These are phyloP conservation scores for Chaunax sp. DNA, from an alignment of 2,797 vertebrate genomes.

Conservation along the genomic window DNA sequence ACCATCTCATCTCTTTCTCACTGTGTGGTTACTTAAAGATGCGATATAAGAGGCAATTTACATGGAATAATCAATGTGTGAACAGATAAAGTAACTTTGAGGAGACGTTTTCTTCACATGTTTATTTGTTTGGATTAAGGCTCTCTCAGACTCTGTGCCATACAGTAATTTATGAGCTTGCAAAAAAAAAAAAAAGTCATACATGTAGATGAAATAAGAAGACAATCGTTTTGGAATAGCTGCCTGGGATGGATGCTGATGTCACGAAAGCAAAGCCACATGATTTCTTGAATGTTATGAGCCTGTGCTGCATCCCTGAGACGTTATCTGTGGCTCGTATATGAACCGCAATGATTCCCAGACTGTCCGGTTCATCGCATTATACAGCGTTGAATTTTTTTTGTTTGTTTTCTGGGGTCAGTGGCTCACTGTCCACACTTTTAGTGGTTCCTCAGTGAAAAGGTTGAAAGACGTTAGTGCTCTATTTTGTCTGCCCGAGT, in stretches of 20 bases:
- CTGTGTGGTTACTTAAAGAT: background rate
- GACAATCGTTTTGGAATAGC: background rate
- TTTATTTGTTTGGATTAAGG: too few relatives aligned
- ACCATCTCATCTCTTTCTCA: slow-evolving; percentile 1
- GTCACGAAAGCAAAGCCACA: slow-evolving; percentile 28
- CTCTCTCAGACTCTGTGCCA: too few relatives aligned
- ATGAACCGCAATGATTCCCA: slow-evolving; percentile 40
- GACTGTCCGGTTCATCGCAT: slow-evolving; percentile 20
- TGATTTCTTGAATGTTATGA: slow-evolving; percentile 41
- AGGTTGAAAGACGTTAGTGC: slow-evolving; percentile 56
- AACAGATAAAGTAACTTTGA: too few relatives aligned
- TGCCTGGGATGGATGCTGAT: slow-evolving; percentile 16
- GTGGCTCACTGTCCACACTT: slow-evolving; percentile 38
- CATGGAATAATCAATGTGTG: too few relatives aligned
- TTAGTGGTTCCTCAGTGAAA: slow-evolving; percentile 31
- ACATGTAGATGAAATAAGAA: too few relatives aligned
- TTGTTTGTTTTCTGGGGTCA: slow-evolving; percentile 45
- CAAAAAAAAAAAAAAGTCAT: too few relatives aligned
- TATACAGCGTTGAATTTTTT: slow-evolving; percentile 16
- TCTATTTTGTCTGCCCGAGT: slow-evolving; percentile 51
- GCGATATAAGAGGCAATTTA: background rate
- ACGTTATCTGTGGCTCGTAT: slow-evolving; percentile 40
- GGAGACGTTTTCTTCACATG: too few relatives aligned
- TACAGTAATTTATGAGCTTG: too few relatives aligned
- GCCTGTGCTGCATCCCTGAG: background rate